Evolutionary conservation across 1,140 invertebrate species (phyloP).

Genomic region (Lordiphosa stackelbergi): DNA sequence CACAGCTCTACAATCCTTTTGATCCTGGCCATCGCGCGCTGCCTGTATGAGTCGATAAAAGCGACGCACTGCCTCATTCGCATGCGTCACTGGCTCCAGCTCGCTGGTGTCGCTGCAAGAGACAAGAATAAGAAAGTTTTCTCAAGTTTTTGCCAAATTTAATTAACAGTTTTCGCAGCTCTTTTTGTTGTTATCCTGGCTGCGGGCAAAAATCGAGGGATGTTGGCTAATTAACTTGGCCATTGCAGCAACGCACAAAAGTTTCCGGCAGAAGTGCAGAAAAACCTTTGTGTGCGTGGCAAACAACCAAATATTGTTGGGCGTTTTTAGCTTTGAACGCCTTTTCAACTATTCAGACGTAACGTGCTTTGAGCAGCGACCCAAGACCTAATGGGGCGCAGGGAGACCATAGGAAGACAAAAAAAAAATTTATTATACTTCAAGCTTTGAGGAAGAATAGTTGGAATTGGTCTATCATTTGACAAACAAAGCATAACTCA

Average conservation of each 20-base stretch:
- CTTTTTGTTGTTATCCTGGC: slow-evolving; percentile 5
- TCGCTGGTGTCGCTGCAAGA: slow-evolving; percentile 78
- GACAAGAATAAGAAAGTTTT: slow-evolving; percentile 35
- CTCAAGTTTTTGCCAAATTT: slow-evolving; percentile 38
- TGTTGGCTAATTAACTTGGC: slow-evolving; percentile 62
- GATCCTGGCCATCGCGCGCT: slow-evolving; percentile 88
- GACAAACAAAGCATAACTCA: no score
- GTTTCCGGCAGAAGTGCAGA: slow-evolving; percentile 26
- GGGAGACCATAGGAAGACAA: no score
- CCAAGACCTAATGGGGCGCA: slow-evolving; percentile 13
- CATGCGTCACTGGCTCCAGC: slow-evolving; percentile 81
- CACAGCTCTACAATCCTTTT: slow-evolving; percentile 83
- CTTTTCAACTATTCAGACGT: slow-evolving; percentile 27
- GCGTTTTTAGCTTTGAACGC: slow-evolving; percentile 10
- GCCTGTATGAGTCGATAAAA: slow-evolving; percentile 89
- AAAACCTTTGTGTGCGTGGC: slow-evolving; percentile 26
- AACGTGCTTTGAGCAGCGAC: slow-evolving; percentile 13
- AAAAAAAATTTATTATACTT: background rate
- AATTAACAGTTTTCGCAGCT: slow-evolving; percentile 32
- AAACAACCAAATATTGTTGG: slow-evolving; percentile 8
- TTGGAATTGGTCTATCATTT: no score
- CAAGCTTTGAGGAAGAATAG: no score
- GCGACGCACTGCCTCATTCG: slow-evolving; percentile 83
- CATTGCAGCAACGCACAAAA: slow-evolving; percentile 28
- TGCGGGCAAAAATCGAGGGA: slow-evolving; percentile 28